Evolutionary conservation across 2,113 vertebrate species (phyloP).

Genomic region (Strigops habroptila): DNA sequence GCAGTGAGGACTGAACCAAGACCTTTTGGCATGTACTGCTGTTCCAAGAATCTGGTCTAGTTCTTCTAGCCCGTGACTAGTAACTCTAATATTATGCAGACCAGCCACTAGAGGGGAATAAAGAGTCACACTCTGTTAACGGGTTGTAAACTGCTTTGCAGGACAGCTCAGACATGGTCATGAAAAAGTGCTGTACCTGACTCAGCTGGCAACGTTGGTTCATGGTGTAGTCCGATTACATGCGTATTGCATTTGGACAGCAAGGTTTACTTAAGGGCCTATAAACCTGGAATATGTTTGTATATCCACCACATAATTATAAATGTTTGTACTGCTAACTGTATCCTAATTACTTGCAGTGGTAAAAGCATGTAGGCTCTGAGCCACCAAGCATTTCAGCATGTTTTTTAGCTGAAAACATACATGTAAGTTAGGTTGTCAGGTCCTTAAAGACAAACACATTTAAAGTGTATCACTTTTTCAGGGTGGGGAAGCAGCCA

Average conservation of each 20-base stretch:
- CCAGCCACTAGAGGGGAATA: conserved; percentile 57
- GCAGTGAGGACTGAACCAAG: not conserved
- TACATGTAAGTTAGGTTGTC: not conserved
- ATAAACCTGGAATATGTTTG: not conserved
- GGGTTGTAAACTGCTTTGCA: not conserved
- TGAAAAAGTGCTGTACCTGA: not conserved
- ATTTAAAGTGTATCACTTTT: not conserved
- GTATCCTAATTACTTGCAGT: not conserved
- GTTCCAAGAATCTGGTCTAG: not conserved
- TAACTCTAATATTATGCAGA: not conserved
- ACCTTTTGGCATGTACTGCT: not conserved
- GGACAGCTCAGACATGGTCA: not conserved
- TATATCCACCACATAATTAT: not conserved
- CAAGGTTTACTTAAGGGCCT: not conserved
- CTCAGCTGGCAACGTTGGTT: not conserved
- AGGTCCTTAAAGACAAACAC: not conserved
- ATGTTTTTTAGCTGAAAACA: not conserved
- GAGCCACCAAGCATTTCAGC: not conserved
- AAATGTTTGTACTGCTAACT: not conserved
- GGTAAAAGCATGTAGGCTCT: not conserved
- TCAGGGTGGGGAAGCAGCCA: not conserved
- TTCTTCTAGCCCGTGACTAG: not conserved
- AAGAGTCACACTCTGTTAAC: not conserved
- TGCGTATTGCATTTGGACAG: not conserved
- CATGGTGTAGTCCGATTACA: not conserved